Base-by-base conservation (phyloP, 2,113 vertebrate species). In the Onychostruthus taczanowskii region DNA sequence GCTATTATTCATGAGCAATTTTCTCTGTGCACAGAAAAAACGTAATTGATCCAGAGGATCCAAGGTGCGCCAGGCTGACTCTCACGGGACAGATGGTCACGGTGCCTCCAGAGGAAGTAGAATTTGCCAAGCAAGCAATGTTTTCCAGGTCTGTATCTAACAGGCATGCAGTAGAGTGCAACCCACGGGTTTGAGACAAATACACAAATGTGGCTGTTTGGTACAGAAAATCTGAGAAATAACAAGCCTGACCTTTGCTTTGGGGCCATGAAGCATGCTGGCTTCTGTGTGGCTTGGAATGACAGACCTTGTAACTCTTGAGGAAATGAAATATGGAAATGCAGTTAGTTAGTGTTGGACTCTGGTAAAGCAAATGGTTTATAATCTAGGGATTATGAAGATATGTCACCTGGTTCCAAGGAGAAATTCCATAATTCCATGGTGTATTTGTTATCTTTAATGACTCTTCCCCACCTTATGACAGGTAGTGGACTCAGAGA, bases 51-150 rank as follows among this genome's bases (percentile, higher is more conserved):
- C 98, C 98, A 1, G 98, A 99, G 86, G 99, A 99, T 91, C 98
- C 98, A 17, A 98, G 98, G 88, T 99, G 99, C n/a, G 86, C 97
- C 92, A 98, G 98, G 78, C 96, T 99, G 83, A 99, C 98, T 7
- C 97, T 99, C 47, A 98, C 55, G 9, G 99, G 99, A 90, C 98
- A 97, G 96, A 98, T 99, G 98, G 97, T 98, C 53, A 91, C 89
- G 0, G 98, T 99, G 53, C 93, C 95, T 73, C 96, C 97, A 0
- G 98, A 98, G 90, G 99, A 99, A 98, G 91, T 97, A 13, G 98
- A 98, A 63, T 99, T 99, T 97, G 99, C 98, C 90, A 98, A 98
- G 94, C 98, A 99, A 92, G 98, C 99, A 30, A 83, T 98, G 94
- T 98, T 98, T 97, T 98, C 98, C 90, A 98, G 98, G 98, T 98